Evolutionary conservation across 2,888 invertebrate genomes (phyloP), one percentile per base, ranked within the genome.

Genomic region (Rhyacophila evoluta): DNA sequence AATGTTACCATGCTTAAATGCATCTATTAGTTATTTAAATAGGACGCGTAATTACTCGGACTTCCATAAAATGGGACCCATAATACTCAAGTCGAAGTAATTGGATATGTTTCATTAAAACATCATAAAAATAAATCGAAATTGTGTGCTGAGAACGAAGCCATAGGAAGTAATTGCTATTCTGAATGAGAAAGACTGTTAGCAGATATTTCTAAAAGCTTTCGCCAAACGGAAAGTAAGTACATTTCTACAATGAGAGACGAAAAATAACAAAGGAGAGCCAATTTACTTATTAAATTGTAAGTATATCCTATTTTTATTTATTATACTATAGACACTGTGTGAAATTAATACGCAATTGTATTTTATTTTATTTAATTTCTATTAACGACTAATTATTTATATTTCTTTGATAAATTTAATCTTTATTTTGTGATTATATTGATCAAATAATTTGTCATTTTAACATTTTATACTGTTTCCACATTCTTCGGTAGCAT

Each of bases 71-170:
- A 15, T 19, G 55, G 55, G 55, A 15, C 19, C 19, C 55, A 55
- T 55, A 55, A 55, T 55, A 55, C 55, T 55, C 55, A 2, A 55
- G 19, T 55, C 10, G 55, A 19, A 19, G 19, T 25, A 55, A 55
- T 55, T 55, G 55, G 55, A 19, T 55, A 55, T 19, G 55, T 55
- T 55, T 55, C 55, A 55, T 55, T 55, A 55, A 55, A 55, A 55
- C 55, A 55, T 25, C 55, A 55, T 55, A 55, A 55, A 55, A 55
- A 55, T 55, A 25, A 55, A 55, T 55, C 55, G 55, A 55, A 55
- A 55, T 55, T 55, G 55, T 55, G 55, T 55, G 55, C 55, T 19
- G 55, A 10, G 55, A 55, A 55, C 19, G 55, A 55, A 55, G 15
- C 55, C 25, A 55, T 55, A 55, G 55, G 19, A 55, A 55, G 55